Conservation (phyloP, 2,113 vertebrate species). For the Phylloscopus whistleri region DNA sequence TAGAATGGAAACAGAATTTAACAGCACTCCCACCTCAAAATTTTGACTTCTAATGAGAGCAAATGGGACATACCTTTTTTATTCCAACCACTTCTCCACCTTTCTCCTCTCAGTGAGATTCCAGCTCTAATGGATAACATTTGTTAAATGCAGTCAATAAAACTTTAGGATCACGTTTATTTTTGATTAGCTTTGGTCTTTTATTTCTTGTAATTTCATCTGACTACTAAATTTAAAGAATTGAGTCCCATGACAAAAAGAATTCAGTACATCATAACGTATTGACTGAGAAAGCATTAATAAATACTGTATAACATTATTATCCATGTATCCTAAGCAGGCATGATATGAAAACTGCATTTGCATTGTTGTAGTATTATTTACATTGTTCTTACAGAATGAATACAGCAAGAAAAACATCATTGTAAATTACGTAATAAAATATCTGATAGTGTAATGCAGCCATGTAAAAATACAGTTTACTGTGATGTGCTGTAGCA, state of each 20-base stretch:
- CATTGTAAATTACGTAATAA: constrained; percentile 6
- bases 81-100: not conserved
- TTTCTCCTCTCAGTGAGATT: not conserved
- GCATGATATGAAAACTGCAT: not conserved
- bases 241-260: not conserved
- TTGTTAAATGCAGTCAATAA: not conserved
- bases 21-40: not conserved
- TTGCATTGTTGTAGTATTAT: constrained; percentile 25
- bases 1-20: not conserved
- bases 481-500: not conserved
- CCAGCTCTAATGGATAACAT: not conserved
- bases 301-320: not conserved
- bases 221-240: not conserved
- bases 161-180: not conserved
- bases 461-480: constrained; percentile 2
- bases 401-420: constrained; percentile 10
- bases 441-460: constrained; percentile 23
- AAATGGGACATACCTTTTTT: not conserved
- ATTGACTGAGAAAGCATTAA: constrained; percentile 1
- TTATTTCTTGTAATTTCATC: constrained; percentile 13
- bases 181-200: not conserved
- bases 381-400: constrained; percentile 20
- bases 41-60: not conserved
- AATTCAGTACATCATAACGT: not conserved
- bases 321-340: not conserved